These are phyloP conservation scores for Umimayanthus chanpuru DNA, from an alignment of 92 coral and sea anemone genomes.

Conservation along the genomic window DNA sequence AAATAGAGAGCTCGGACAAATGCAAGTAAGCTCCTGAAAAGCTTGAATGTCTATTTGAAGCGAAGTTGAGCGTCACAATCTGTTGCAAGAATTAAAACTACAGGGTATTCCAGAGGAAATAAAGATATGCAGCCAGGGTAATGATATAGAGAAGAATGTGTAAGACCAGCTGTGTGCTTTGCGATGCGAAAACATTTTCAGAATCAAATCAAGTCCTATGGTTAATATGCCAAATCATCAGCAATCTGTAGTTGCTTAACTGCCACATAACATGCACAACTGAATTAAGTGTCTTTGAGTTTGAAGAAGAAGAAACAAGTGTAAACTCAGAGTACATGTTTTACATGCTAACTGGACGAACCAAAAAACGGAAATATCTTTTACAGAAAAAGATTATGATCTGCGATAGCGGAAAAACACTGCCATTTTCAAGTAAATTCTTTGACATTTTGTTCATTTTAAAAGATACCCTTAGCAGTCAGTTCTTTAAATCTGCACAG, in stretches of 20 bases:
- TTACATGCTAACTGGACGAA: neutral
- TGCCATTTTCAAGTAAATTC: neutral
- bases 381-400: constrained; percentile 38
- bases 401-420: constrained; percentile 33
- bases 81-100: neutral
- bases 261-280: neutral
- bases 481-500: neutral
- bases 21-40: neutral
- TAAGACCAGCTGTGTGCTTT: neutral
- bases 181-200: neutral
- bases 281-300: neutral
- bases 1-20: neutral
- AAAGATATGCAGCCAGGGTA: constrained; percentile 1
- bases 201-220: neutral
- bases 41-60: no score
- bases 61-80: neutral
- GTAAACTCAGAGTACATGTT: neutral
- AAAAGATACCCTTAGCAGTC: neutral
- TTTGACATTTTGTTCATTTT: constrained; percentile 13
- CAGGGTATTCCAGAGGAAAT: neutral
- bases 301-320: neutral
- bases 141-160: neutral
- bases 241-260: neutral
- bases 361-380: constrained; percentile 22
- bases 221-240: neutral